Evolutionary conservation across 2,888 invertebrate species (phyloP).

Genomic region (Exocentrus adspersus): DNA sequence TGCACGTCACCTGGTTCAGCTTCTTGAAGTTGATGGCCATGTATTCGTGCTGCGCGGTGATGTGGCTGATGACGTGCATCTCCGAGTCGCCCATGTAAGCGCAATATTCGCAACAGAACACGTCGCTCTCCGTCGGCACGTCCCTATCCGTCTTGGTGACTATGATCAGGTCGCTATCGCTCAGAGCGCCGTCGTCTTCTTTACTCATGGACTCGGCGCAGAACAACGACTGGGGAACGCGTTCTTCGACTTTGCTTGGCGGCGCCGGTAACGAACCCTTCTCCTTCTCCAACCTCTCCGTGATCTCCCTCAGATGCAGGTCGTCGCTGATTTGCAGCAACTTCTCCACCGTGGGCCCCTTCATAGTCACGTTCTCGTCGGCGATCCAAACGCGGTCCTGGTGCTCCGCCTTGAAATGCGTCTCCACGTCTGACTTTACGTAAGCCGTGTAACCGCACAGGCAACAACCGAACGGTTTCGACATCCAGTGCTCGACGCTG

Average conservation of each 20-base stretch:
- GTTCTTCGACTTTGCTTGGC: neutral
- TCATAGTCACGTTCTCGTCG: conserved; percentile 15
- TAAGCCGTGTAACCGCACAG: conserved; percentile 60
- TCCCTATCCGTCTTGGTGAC: conserved; percentile 41
- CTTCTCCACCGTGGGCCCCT: conserved; percentile 38
- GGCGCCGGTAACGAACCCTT: neutral
- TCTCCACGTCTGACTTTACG: conserved; percentile 51
- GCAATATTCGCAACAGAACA: conserved; percentile 47
- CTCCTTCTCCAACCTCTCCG: neutral
- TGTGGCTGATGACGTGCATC: conserved; percentile 35
- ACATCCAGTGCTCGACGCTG: conserved; percentile 63
- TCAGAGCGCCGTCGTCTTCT: neutral
- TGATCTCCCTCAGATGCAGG: neutral
- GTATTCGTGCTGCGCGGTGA: conserved; percentile 34
- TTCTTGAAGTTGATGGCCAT: conserved; percentile 38
- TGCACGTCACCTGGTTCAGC: conserved; percentile 35
- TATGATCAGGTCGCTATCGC: conserved; percentile 36
- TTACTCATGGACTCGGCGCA: no score
- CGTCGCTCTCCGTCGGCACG: conserved; percentile 45
- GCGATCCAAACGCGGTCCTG: conserved; percentile 5
- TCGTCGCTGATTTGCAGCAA: conserved; percentile 9
- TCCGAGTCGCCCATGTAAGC: conserved; percentile 40
- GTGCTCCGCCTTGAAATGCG: conserved; percentile 49
- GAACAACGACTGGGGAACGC: no score
- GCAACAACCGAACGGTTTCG: conserved; percentile 63